A percentile compares a stretch with the other conserved stretches of the same genome.
Conservation (phyloP, 2,797 vertebrate genomes). For the Amblyraja radiata region DNA sequence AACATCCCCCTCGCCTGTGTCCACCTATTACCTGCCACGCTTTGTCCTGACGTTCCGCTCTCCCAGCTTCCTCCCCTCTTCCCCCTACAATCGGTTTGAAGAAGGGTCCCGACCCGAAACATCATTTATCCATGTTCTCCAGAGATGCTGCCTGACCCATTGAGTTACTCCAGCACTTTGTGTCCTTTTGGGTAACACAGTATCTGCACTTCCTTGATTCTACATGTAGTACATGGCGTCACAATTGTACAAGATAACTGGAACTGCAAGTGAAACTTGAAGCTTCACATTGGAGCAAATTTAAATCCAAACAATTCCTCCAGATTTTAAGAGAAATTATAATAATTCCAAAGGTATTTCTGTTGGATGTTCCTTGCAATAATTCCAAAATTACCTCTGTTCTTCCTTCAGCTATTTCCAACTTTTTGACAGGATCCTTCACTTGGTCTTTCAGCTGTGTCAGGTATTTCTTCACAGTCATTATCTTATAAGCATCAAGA, state of each 20-base stretch:
- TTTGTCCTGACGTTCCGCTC: too few relatives aligned
- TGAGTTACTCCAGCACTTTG: too few relatives aligned
- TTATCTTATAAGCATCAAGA: constrained; percentile 80
- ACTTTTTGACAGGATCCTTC: constrained; percentile 69
- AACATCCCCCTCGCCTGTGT: too few relatives aligned
- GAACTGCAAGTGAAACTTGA: not conserved
- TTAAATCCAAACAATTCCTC: not conserved
- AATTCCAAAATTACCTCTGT: constrained; percentile 57
- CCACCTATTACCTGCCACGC: too few relatives aligned
- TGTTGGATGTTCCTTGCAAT: not conserved
- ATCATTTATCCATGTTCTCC: too few relatives aligned
- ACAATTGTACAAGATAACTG: not conserved
- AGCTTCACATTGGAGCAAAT: not conserved
- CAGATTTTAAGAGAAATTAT: not conserved
- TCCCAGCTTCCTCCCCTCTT: too few relatives aligned
- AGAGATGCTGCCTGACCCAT: too few relatives aligned
- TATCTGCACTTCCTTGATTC: too few relatives aligned
- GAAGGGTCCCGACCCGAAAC: too few relatives aligned
- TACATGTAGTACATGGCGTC: too few relatives aligned
- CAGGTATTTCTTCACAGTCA: constrained; percentile 62
- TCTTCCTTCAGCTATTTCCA: constrained; percentile 66
- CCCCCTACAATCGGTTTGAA: too few relatives aligned
- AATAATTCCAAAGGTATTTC: not conserved
- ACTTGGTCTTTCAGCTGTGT: constrained; percentile 55
- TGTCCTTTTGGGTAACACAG: too few relatives aligned